A percentile compares a stretch with the other conserved stretches of the same genome.
Evolutionary conservation across 2,113 vertebrate species (phyloP).

Genomic region (rabbit (Oryctolagus cuniculus)): DNA sequence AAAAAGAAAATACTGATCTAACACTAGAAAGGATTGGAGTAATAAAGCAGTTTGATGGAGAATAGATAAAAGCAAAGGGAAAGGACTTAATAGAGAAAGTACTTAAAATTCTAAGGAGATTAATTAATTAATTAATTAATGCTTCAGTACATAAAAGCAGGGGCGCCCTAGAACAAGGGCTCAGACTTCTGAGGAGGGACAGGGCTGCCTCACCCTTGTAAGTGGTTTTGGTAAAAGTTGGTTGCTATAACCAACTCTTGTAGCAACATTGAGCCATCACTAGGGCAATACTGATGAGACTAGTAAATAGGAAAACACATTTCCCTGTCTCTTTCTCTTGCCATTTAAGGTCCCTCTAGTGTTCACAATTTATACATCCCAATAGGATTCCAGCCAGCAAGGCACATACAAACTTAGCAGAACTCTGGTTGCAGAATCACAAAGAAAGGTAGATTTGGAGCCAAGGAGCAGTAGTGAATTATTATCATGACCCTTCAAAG

Average conservation of each 20-base stretch:
- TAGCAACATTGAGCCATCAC: too few relatives aligned
- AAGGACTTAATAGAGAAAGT: background rate
- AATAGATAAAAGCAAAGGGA: background rate
- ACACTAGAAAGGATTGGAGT: background rate
- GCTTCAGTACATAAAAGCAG: background rate
- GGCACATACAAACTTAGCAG: background rate
- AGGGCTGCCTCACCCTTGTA: background rate
- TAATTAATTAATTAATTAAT: too few relatives aligned
- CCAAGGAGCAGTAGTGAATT: background rate
- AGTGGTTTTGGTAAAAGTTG: background rate
- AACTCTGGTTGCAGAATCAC: background rate
- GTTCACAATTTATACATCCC: background rate
- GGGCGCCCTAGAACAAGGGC: background rate
- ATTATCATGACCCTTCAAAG: background rate
- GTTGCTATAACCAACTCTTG: too few relatives aligned
- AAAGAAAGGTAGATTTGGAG: background rate
- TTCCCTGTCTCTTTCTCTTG: background rate
- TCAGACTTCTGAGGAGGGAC: background rate
- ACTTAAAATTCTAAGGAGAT: background rate
- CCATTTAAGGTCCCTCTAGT: background rate
- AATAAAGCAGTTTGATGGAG: background rate
- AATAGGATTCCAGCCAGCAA: background rate
- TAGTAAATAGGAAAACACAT: background rate
- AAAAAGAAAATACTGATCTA: background rate
- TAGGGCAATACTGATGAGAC: background rate